phyloP scores from a whole-genome alignment of 92 coral and sea anemone species.

The Palythoa grandis region DNA sequence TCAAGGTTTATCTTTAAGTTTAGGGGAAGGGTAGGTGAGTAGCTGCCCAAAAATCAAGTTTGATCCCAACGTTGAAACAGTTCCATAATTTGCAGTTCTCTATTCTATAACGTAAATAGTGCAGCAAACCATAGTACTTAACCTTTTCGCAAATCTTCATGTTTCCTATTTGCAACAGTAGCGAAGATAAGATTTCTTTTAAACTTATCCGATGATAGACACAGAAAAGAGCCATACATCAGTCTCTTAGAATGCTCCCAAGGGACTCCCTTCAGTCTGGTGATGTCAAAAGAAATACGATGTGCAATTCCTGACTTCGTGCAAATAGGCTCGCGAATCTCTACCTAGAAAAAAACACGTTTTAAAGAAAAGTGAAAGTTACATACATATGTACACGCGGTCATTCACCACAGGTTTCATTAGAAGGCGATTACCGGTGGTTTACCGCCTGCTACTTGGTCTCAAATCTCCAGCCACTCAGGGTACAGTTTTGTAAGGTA shows the following conservation, averaged over 20 bases:
- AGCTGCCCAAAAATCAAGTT: too few relatives aligned
- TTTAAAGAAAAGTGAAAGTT: background rate
- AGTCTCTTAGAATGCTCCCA: constrained; percentile 89
- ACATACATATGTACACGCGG: too few relatives aligned
- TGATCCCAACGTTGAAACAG: too few relatives aligned
- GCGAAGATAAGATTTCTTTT: constrained; percentile 73
- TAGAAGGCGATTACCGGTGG: too few relatives aligned
- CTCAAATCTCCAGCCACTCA: too few relatives aligned
- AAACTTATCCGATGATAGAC: constrained; percentile 87
- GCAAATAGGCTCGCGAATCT: constrained; percentile 60
- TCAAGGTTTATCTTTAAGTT: too few relatives aligned
- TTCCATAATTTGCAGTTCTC: too few relatives aligned
- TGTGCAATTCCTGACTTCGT: constrained; percentile 74
- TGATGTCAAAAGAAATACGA: constrained; percentile 62
- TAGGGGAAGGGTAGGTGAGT: too few relatives aligned
- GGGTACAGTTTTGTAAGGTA: too few relatives aligned
- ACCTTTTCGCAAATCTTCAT: constrained; percentile 68
- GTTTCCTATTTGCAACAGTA: constrained; percentile 85
- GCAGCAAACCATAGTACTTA: background rate
- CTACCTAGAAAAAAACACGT: constrained; percentile 26
- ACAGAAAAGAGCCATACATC: constrained; percentile 85
- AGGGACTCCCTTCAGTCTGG: constrained; percentile 52
- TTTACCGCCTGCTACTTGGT: too few relatives aligned
- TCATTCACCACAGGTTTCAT: too few relatives aligned
- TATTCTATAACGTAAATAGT: background rate